Evolutionary conservation across 2,797 vertebrate species (phyloP).

Genomic region (Acanthurus lineatus): DNA sequence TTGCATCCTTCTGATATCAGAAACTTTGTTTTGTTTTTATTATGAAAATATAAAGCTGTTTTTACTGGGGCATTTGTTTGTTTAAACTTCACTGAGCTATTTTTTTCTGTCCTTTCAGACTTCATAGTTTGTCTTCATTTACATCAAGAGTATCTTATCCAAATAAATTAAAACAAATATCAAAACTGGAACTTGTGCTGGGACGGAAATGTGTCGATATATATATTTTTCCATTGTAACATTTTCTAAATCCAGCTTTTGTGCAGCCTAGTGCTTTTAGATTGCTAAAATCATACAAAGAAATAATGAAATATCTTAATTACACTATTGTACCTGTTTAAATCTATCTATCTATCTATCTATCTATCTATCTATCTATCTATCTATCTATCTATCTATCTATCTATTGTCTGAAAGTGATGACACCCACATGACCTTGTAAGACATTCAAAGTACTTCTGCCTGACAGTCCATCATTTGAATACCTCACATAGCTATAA

Average conservation of each 20-base stretch:
- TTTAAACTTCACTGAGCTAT: constrained; percentile 21
- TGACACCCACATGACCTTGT: constrained; percentile 55
- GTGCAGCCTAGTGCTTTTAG: too few relatives aligned
- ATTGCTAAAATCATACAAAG: neutral
- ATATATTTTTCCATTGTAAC: neutral
- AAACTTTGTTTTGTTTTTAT: constrained; percentile 71
- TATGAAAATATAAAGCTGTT: constrained; percentile 63
- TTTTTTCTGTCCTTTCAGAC: constrained; percentile 3
- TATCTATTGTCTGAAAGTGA: too few relatives aligned
- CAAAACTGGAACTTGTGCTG: neutral
- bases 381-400: too few relatives aligned
- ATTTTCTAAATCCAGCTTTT: neutral
- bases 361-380: neutral
- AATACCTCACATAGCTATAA: constrained; percentile 78
- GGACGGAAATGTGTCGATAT: neutral
- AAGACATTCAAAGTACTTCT: constrained; percentile 58
- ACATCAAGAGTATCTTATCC: constrained; percentile 57
- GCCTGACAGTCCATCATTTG: constrained; percentile 74
- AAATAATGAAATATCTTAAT: neutral
- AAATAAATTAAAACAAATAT: constrained; percentile 25
- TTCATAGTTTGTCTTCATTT: constrained; percentile 59
- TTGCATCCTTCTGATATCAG: constrained; percentile 78
- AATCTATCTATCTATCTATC: neutral
- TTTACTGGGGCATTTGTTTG: constrained; percentile 52
- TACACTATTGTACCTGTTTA: too few relatives aligned